A percentile compares a stretch with the other conserved stretches of the same genome.
Conservation (phyloP, 1,140 invertebrate species). For the Psix sp. region DNA sequence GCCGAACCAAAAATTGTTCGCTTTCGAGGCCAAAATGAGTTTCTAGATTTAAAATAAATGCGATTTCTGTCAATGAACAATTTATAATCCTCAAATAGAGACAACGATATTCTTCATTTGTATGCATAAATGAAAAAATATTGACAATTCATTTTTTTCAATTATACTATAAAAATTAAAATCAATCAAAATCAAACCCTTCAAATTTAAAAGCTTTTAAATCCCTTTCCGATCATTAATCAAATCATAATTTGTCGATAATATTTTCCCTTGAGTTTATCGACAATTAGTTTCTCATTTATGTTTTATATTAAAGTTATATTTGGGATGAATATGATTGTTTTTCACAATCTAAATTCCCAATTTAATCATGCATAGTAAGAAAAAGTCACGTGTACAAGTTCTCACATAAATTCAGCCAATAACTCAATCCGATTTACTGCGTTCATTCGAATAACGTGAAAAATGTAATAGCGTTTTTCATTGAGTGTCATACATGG, state of each 20-base stretch:
- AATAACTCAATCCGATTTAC: conserved; percentile 25
- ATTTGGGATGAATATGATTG: not conserved
- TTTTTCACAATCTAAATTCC: not conserved
- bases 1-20: conserved; percentile 27
- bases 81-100: not conserved
- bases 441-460: conserved; percentile 12
- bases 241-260: too few relatives aligned
- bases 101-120: not conserved
- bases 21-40: conserved; percentile 30
- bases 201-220: too few relatives aligned
- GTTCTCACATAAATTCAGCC: conserved; percentile 10
- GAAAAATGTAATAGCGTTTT: conserved; percentile 28
- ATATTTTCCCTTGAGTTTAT: not conserved
- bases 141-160: too few relatives aligned
- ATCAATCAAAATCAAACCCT: too few relatives aligned
- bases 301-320: not conserved
- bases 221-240: too few relatives aligned
- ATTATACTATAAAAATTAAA: too few relatives aligned
- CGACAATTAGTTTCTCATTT: not conserved
- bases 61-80: not conserved
- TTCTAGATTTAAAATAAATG: conserved; percentile 15
- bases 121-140: not conserved
- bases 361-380: not conserved
- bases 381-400: too few relatives aligned
- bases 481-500: conserved; percentile 15